Evolutionary conservation across 2,888 invertebrate genomes (phyloP).

Genomic region (Amblyteles armatorius): DNA sequence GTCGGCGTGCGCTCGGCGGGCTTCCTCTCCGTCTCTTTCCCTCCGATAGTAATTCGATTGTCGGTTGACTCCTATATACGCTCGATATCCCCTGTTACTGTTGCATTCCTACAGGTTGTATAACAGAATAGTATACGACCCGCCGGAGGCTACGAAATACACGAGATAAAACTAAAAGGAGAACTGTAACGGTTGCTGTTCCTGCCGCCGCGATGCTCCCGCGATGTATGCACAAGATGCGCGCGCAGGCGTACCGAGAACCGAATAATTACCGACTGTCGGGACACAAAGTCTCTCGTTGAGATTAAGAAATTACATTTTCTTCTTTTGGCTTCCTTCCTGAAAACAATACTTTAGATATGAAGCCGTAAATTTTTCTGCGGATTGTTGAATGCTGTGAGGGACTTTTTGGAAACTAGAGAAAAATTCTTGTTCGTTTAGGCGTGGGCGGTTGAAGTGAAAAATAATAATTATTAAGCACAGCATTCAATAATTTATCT

Average conservation of each 20-base stretch:
- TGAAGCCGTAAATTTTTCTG: background rate
- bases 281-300: constrained; percentile 6
- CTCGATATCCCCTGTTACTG: constrained; percentile 34
- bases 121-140: constrained; percentile 18
- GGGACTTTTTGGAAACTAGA: background rate
- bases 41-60: constrained; percentile 43
- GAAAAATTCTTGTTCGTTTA: background rate
- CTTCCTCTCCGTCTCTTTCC: constrained; percentile 19
- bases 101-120: constrained; percentile 36
- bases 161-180: constrained; percentile 56
- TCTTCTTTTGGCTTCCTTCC: background rate
- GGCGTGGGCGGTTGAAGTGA: no score
- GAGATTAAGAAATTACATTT: constrained; percentile 35
- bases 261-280: constrained; percentile 38
- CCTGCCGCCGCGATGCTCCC: background rate
- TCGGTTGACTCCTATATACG: constrained; percentile 32
- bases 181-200: constrained; percentile 61
- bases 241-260: constrained; percentile 23
- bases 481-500: no score
- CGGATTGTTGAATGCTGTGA: background rate
- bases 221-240: constrained; percentile 14
- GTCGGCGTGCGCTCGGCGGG: constrained; percentile 10
- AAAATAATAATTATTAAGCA: no score
- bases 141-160: constrained; percentile 52
- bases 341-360: no score